Evolutionary conservation across 92 coral and sea anemone species (phyloP).

Genomic region (Bergia puertoricense): DNA sequence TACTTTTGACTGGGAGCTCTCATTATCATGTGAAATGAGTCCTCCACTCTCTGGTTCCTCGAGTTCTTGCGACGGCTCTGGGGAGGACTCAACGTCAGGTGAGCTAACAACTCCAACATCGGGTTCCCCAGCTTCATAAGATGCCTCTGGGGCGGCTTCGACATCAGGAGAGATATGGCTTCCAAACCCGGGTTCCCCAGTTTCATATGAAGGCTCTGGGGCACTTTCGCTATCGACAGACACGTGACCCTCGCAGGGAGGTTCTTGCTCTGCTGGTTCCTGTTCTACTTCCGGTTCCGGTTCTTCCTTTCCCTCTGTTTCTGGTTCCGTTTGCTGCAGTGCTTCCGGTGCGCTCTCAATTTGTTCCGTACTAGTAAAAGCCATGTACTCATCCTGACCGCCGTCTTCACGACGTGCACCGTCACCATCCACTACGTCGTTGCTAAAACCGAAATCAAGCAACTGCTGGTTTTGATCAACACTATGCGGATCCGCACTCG

Average conservation of each 20-base stretch:
- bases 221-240: not conserved
- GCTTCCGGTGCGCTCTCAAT: conserved; percentile 23
- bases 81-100: not conserved
- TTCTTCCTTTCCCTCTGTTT: not conserved
- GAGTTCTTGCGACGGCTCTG: not conserved
- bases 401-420: not conserved
- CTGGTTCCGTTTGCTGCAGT: conserved; percentile 13
- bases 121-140: not conserved
- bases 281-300: not conserved
- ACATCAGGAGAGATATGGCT: not conserved
- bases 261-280: not conserved
- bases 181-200: not conserved
- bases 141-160: conserved; percentile 13
- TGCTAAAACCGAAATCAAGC: conserved; percentile 28
- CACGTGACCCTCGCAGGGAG: not conserved
- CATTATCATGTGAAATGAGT: conserved; percentile 13
- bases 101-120: not conserved
- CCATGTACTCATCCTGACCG: conserved; percentile 7
- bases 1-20: not conserved
- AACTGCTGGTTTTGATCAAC: conserved; percentile 9
- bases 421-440: not conserved
- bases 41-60: conserved; percentile 21
- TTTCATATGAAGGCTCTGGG: not conserved
- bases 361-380: conserved; percentile 23
- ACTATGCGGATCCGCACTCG: conserved; percentile 11